phyloP scores from a whole-genome alignment of 2,888 invertebrate species.

The Euzetes globulus region DNA sequence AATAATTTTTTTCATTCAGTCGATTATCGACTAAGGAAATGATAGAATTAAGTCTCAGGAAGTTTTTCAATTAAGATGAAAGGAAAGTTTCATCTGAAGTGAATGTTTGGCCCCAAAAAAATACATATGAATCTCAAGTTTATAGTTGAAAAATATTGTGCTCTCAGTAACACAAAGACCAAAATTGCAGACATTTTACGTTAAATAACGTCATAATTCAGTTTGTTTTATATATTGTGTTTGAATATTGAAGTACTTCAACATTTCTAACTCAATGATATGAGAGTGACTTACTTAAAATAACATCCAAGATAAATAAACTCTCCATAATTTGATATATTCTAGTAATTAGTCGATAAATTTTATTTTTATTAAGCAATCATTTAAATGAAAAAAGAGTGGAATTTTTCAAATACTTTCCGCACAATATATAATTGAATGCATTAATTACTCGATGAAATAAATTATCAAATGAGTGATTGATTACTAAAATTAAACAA shows the following conservation, averaged over 20 bases:
- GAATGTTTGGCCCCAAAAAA: neutral
- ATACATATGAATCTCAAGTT: neutral
- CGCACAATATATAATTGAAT: no score
- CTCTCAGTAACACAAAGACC: no score
- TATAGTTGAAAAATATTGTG: neutral
- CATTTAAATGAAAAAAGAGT: no score
- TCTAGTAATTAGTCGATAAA: no score
- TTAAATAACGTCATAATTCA: neutral
- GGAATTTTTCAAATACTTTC: no score
- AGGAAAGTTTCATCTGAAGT: neutral
- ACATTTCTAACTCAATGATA: no score
- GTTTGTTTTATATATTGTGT: neutral
- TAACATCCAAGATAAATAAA: conserved; percentile 1
- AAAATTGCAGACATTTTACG: no score
- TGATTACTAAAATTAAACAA: no score
- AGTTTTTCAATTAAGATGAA: conserved; percentile 24
- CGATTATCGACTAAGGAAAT: conserved; percentile 17
- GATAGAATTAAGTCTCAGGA: conserved; percentile 19
- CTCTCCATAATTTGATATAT: neutral
- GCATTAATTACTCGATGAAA: no score
- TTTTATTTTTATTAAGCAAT: no score
- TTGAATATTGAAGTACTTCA: no score
- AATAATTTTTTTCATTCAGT: neutral
- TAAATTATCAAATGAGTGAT: no score
- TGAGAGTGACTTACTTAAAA: neutral